Evolutionary conservation across 2,113 vertebrate species (phyloP), one percentile per base, ranked within the genome.

Genomic region (Cariama cristata): DNA sequence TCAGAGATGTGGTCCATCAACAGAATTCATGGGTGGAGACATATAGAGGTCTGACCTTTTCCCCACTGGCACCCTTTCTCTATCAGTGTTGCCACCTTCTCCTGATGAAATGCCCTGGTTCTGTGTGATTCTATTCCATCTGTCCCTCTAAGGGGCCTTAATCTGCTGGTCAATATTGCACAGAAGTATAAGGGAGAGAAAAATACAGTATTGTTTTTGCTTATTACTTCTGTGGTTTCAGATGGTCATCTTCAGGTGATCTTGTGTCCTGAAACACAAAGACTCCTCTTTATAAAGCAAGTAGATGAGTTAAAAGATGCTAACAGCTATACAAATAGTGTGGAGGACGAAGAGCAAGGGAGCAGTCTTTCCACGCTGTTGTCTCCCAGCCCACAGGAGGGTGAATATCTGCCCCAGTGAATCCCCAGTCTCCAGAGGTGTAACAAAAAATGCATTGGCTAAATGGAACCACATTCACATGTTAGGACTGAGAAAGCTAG

Each of bases 401-500:
- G 11, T 42, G 8, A 83, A 42, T 52, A 56, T 58, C 21, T 20
- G 27, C 19, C 12, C 3, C 22, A 21, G 10, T 6, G 26, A 87
- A 17, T 4, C 3, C 14, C 21, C 16, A 20, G 0, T 85, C 33
- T 81, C 24, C 56, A 64, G 8, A 6, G 4, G 0, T 33, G 0
- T 50, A 76, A 9, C 3, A 38, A 44, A 87, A 86, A 80, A 18
- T 12, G 3, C 2, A 16, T 33, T 73, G 35, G 8, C 33, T 73
- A 69, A 63, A 45, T 66, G 69, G 28, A 83, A 73, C 38, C 0
- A 0, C 3, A 7, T 58, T 91, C 49, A 56, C 14, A 32, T 0
- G 0, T 56, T 35, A 28, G 28, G 21, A 68, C 13, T 42, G 42
- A 64, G 9, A 1, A 30, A 79, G 9, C 10, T 79, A 30, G 23